Conservation (phyloP, 2,797 vertebrate species). For the Australoheros facetus region DNA sequence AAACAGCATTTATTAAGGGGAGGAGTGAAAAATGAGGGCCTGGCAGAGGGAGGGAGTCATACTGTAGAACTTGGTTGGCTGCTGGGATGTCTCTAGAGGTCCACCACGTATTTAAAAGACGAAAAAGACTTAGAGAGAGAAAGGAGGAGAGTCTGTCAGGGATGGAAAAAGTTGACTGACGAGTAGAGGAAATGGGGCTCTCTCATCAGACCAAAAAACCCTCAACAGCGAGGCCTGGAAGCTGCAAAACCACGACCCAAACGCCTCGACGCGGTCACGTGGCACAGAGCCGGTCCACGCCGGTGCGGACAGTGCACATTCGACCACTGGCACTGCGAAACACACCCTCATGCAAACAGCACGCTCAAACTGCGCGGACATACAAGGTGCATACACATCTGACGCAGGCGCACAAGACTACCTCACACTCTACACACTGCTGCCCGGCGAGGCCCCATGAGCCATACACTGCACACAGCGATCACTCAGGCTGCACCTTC, state of each 20-base stretch:
- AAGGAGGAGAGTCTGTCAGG: slow-evolving; percentile 61
- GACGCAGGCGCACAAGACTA: slow-evolving; percentile 47
- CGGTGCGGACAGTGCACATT: slow-evolving; percentile 56
- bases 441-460: slow-evolving; percentile 39
- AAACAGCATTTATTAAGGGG: slow-evolving; percentile 55
- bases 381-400: slow-evolving; percentile 44
- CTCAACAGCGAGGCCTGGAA: slow-evolving; percentile 59
- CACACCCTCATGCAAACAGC: slow-evolving; percentile 58
- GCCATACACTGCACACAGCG: slow-evolving; percentile 66
- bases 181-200: slow-evolving; percentile 76
- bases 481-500: slow-evolving; percentile 78
- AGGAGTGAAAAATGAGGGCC: slow-evolving; percentile 67
- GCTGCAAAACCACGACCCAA: slow-evolving; percentile 53
- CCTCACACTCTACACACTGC: slow-evolving; percentile 42
- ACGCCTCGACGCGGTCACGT: slow-evolving; percentile 49
- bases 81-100: slow-evolving; percentile 72
- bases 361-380: slow-evolving; percentile 52
- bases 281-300: slow-evolving; percentile 29
- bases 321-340: slow-evolving; percentile 64
- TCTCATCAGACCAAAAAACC: slow-evolving; percentile 74
- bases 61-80: slow-evolving; percentile 81
- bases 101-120: slow-evolving; percentile 76
- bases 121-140: slow-evolving; percentile 62
- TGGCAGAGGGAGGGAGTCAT: slow-evolving; percentile 70
- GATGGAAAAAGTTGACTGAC: slow-evolving; percentile 64